Conservation (phyloP, 2,797 vertebrate species). For the Gymnocypris eckloni region DNA sequence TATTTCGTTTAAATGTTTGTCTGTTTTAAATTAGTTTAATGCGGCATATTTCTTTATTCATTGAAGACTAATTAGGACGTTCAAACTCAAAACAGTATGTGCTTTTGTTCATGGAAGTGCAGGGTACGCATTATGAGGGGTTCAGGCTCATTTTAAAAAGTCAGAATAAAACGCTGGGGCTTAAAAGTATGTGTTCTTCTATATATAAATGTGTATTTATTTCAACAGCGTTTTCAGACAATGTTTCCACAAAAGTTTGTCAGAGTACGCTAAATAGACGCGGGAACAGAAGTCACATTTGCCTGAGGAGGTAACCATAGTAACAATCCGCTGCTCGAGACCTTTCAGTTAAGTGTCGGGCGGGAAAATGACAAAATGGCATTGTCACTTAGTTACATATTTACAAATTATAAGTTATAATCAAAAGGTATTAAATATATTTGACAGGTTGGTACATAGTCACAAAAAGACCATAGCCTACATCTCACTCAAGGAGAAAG, state of each 20-base stretch:
- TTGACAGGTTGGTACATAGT: neutral
- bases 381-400: neutral
- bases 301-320: constrained; percentile 2
- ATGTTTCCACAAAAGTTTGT: neutral
- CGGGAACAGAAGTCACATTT: too few relatives aligned
- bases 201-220: neutral
- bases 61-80: neutral
- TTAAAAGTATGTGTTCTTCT: neutral
- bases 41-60: neutral
- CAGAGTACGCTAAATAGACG: neutral
- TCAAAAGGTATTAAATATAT: neutral
- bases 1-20: neutral
- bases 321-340: neutral
- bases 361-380: neutral
- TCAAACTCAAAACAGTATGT: neutral
- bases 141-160: neutral
- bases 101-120: constrained; percentile 10
- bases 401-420: neutral
- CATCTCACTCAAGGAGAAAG: too few relatives aligned
- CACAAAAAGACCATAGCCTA: neutral
- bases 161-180: neutral
- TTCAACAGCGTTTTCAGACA: neutral
- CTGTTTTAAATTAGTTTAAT: neutral
- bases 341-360: neutral
- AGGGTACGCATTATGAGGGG: neutral